phyloP scores from a whole-genome alignment of 2,113 vertebrate genomes.

The Rhinolophus ferrumequinum region DNA sequence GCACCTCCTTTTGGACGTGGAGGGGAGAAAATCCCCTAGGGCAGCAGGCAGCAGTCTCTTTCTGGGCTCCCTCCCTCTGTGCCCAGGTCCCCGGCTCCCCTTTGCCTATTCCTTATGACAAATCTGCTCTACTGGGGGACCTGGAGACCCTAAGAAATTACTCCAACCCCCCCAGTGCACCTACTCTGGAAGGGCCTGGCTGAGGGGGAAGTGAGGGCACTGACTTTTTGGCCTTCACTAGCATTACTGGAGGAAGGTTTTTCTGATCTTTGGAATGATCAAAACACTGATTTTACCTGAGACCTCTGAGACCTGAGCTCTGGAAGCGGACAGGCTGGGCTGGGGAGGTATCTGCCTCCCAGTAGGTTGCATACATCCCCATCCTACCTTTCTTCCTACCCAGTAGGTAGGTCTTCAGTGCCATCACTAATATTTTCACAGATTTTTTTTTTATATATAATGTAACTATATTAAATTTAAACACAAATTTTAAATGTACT shows the following conservation, averaged over 20 bases:
- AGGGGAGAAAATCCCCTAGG: not conserved
- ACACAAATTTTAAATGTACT: not conserved
- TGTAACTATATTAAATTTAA: not conserved
- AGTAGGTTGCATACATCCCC: not conserved
- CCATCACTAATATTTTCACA: not conserved
- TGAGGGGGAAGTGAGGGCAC: too few relatives aligned
- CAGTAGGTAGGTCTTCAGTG: not conserved
- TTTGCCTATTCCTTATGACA: not conserved
- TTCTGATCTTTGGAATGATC: not conserved
- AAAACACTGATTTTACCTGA: not conserved
- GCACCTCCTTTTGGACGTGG: not conserved
- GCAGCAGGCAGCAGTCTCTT: too few relatives aligned
- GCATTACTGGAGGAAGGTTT: not conserved
- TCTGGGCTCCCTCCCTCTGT: not conserved
- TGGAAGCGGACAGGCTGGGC: not conserved
- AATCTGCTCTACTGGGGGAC: not conserved
- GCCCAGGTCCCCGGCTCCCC: not conserved
- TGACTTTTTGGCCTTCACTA: not conserved
- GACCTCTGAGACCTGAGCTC: not conserved
- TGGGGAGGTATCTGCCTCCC: rapidly evolving
- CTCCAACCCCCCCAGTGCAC: not conserved
- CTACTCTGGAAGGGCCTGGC: not conserved
- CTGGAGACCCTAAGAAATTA: not conserved
- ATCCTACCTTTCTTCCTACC: not conserved
- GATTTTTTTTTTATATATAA: not conserved